Evolutionary conservation across 2,888 invertebrate genomes (phyloP), one percentile per base, ranked within the genome.

Genomic region (Mythimna lalbum): DNA sequence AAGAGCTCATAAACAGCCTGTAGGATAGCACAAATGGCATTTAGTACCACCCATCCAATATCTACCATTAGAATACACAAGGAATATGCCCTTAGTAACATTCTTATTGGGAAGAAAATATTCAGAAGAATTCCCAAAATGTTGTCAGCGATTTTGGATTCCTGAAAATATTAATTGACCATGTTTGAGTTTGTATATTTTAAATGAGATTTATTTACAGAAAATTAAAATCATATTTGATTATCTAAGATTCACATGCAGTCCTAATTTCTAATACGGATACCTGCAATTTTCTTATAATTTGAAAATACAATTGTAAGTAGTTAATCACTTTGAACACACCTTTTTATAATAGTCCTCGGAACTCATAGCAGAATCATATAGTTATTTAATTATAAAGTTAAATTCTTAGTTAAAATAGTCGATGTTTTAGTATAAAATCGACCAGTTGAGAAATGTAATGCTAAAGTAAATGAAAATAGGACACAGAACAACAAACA

Each of bases 61-160:
- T 97, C 97, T 56, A 97, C 88, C 84, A 95, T 90, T 68, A 97
- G 85, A 60, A 97, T 95, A 66, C 95, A 90, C 33, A 97, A 82
- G 14, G 97, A 97, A 89, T 97, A 97, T 1, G 95, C 70, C 83
- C 93, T 92, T 7, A 97, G 85, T 75, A 97, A 85, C 96, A 97
- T 96, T 82, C 92, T 95, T 64, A 96, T 88, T 23, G 95, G 96
- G 72, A 94, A 93, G 89, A 96, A 91, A 52, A 95, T 86, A 81
- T 92, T 92, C 43, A 95, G 69, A 9, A 93, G 59, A 56, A 89
- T 80, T 72, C 90, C 89, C n/a, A 92, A 78, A 4, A 92, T 68
- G 27, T 78, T 88, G 66, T 88, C 91, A 19, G 87, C 56, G 7
- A 83, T 65, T 39, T 80, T 88, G 21, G 80, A 78, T 70, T 93